Evolutionary conservation across 2,113 vertebrate genomes (phyloP), one percentile per base, ranked within the genome.

Genomic region (Atlantisia rogersi): DNA sequence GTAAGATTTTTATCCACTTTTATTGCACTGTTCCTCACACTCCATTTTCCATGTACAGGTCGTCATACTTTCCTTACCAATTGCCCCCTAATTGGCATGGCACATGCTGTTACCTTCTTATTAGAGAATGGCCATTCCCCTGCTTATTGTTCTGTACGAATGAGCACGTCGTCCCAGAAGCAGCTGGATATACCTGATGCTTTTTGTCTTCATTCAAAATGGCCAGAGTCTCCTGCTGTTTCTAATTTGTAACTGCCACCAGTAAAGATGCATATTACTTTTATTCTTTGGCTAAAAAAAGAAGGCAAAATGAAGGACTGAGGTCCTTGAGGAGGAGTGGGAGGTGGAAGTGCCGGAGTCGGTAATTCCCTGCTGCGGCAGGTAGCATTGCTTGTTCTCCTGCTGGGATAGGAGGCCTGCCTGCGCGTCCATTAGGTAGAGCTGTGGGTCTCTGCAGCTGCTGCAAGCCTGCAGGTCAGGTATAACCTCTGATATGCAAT

Each of bases 191-290:
- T 46, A 74, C 63, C 79, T 59, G 44, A 25, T 76, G 37, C 11
- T 84, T 86, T 94, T 96, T 88, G 15, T 75, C 35, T 94, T 63
- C 26, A n/a, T 88, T 86, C 32, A 63, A 22, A 95, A 90, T 64
- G 42, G 31, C 65, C 63, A 46, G 53, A 24, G 0, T 39, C 25
- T 86, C 71, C 74, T 70, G 35, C 46, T 88, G 60, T 88, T 94
- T 92, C 70, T 67, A 76, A 69, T 92, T 89, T 91, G 50, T 75
- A 86, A 42, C n/a, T 73, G 32, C 76, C 42, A 56, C 81, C 53
- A 68, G 32, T 68, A 76, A 92, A 88, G 48, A 75, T 64, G 29
- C 96, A 53, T 79, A 60, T 70, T 71, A 46, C 5, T 64, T 96
- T 32, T 84, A 77, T 78, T 86, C 11, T 78, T 81, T 40, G 17